These are phyloP conservation scores for Epicampocera succincta DNA, from an alignment of 2,888 invertebrate genomes.

Conservation along the genomic window DNA sequence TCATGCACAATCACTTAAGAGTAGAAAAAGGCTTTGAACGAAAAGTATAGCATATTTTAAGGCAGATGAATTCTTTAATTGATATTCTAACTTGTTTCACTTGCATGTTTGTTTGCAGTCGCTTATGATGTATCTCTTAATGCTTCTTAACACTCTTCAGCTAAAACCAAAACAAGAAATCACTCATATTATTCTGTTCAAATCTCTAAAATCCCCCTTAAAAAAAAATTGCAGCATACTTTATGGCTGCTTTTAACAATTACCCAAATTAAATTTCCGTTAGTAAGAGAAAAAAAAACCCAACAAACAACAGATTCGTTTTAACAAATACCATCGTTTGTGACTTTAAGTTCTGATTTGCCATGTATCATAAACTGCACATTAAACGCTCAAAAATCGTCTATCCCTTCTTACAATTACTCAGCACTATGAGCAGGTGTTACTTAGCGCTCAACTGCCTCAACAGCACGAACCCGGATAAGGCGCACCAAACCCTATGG, in stretches of 20 bases:
- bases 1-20: too few relatives aligned
- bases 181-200: too few relatives aligned
- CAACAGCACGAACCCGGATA: not conserved
- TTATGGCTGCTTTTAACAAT: slow-evolving; percentile 1
- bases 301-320: slow-evolving; percentile 15
- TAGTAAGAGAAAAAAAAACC: not conserved
- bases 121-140: too few relatives aligned
- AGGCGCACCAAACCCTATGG: slow-evolving; percentile 7
- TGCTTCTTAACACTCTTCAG: too few relatives aligned
- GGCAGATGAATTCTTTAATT: too few relatives aligned
- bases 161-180: too few relatives aligned
- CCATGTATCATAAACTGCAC: slow-evolving; percentile 50
- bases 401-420: slow-evolving; percentile 47
- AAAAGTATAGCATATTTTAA: too few relatives aligned
- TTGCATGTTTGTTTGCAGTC: too few relatives aligned
- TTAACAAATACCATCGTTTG: slow-evolving; percentile 54
- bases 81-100: too few relatives aligned
- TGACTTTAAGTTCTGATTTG: slow-evolving; percentile 55
- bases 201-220: not conserved
- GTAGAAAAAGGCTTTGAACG: too few relatives aligned
- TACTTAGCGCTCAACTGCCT: slow-evolving; percentile 56
- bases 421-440: slow-evolving; percentile 65
- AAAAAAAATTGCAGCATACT: slow-evolving; percentile 24
- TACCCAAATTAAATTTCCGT: slow-evolving; percentile 33
- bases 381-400: slow-evolving; percentile 40